phyloP scores from a whole-genome alignment of 2,888 invertebrate genomes.

The Zhuqinia jingwanae region DNA sequence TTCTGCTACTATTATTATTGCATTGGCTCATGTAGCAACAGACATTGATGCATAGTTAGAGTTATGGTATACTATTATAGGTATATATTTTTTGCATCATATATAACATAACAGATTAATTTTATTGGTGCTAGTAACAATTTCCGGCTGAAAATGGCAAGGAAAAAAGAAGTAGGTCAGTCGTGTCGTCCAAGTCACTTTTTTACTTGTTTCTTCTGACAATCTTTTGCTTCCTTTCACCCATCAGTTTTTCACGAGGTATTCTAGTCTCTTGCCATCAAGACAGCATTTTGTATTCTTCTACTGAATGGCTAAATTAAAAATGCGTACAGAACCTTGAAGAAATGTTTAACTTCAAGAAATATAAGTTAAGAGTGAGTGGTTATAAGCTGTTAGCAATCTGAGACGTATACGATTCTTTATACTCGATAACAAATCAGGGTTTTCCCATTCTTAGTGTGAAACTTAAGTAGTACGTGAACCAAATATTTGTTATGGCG shows the following conservation, averaged over 20 bases:
- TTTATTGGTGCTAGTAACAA: not conserved
- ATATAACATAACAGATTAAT: constrained; percentile 24
- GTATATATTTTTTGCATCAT: constrained; percentile 6
- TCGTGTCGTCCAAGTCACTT: not conserved
- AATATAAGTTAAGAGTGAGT: not conserved
- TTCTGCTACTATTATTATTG: not conserved
- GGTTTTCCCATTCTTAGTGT: too few species aligned
- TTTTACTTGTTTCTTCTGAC: not conserved
- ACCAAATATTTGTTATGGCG: too few species aligned
- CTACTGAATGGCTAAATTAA: not conserved
- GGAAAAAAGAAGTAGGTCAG: constrained; percentile 28
- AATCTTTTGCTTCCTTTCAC: not conserved
- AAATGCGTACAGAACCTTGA: constrained; percentile 20
- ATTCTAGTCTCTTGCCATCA: not conserved
- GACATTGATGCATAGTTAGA: not conserved
- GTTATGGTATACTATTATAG: too few species aligned
- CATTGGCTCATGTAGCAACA: not conserved
- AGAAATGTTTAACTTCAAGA: constrained; percentile 10
- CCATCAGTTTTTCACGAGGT: not conserved
- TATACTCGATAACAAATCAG: too few species aligned
- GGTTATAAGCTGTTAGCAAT: too few species aligned
- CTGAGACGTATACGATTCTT: too few species aligned
- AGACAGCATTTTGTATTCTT: not conserved
- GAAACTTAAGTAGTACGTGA: too few species aligned
- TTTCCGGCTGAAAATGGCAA: not conserved